Conservation (phyloP, 2,113 vertebrate genomes). For the Capra hircus region DNA sequence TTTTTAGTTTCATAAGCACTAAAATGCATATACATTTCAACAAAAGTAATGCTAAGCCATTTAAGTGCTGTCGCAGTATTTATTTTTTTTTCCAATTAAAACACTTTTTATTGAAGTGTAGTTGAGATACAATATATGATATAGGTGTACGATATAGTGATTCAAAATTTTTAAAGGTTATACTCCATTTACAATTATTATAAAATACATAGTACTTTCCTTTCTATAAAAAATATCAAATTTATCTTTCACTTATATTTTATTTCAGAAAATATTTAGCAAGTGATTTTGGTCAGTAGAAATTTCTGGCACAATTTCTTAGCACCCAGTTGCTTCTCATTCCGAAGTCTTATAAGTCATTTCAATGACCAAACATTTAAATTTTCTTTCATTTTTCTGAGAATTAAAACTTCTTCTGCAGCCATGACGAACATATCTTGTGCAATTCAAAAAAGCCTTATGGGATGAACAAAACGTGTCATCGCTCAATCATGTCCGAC, state of each 20-base stretch:
- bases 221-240: not conserved
- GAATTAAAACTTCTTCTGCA: not conserved
- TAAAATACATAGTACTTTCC: not conserved
- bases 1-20: not conserved
- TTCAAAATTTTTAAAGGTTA: not conserved
- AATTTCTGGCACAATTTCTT: not conserved
- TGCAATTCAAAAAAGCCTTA: not conserved
- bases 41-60: not conserved
- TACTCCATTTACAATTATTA: not conserved
- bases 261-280: not conserved
- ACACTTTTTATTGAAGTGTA: not conserved
- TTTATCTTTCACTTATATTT: not conserved
- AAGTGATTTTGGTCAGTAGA: not conserved
- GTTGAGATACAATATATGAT: not conserved
- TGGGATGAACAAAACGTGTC: not conserved
- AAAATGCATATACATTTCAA: not conserved
- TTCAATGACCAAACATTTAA: not conserved
- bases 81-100: not conserved
- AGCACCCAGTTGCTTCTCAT: not conserved
- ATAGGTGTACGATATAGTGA: not conserved
- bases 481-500: accelerated
- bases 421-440: not conserved
- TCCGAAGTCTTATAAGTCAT: not conserved
- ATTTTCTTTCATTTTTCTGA: not conserved
- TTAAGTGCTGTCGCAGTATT: not conserved